These are phyloP conservation scores for Cheumatopsyche charites DNA, from an alignment of 1,140 invertebrate genomes.

Conservation along the genomic window DNA sequence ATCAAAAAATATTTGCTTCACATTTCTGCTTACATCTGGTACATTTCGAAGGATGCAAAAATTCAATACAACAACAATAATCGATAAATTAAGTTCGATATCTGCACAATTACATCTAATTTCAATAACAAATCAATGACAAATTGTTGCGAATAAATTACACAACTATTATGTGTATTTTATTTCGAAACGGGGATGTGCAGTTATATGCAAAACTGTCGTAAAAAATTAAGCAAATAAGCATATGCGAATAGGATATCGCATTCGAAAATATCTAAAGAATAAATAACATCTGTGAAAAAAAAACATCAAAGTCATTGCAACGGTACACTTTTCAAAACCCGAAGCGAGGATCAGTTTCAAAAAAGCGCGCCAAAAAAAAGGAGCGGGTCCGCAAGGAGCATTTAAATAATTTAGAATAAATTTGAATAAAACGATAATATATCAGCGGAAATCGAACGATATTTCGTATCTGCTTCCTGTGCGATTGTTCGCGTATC, in stretches of 20 bases:
- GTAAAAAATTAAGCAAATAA: no score
- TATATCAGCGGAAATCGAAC: constrained; percentile 44
- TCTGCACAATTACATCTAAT: constrained; percentile 4
- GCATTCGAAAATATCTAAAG: neutral
- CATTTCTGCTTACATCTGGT: neutral
- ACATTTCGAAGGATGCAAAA: neutral
- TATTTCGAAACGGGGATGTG: neutral
- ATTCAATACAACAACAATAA: constrained; percentile 10
- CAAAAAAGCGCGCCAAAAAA: neutral
- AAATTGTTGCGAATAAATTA: neutral
- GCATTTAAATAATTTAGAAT: constrained; percentile 41
- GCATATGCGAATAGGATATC: no score
- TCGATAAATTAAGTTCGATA: constrained; percentile 10
- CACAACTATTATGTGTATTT: neutral
- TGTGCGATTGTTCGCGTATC: constrained; percentile 16
- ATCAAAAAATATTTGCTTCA: constrained; percentile 1
- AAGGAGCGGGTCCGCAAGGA: constrained; percentile 27
- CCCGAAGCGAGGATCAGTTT: neutral
- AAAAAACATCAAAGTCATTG: constrained; percentile 6
- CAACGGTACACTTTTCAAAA: constrained; percentile 12
- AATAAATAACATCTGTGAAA: constrained; percentile 1
- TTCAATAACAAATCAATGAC: constrained; percentile 2
- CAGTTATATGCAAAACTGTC: neutral
- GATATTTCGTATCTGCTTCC: constrained; percentile 30
- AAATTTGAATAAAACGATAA: constrained; percentile 46